These are phyloP conservation scores for Chaetura pelagica DNA, from an alignment of 2,113 vertebrate species.

Conservation along the genomic window DNA sequence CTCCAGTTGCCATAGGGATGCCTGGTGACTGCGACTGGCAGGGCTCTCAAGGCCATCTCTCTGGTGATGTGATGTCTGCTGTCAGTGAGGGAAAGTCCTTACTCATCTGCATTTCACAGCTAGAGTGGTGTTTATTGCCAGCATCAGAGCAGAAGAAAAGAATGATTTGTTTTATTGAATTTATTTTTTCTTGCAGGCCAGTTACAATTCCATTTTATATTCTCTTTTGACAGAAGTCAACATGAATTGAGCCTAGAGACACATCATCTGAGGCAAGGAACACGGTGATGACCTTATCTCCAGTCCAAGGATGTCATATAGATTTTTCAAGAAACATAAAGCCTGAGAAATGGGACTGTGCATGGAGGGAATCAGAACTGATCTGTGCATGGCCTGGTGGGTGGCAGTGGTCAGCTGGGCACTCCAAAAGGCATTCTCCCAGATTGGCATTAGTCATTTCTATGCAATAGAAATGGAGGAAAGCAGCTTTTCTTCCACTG, in stretches of 20 bases:
- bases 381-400: not conserved
- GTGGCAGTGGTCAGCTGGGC: slow-evolving; percentile 15
- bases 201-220: slow-evolving; percentile 13
- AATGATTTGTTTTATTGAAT: slow-evolving; percentile 62
- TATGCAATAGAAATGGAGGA: not conserved
- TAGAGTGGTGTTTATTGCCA: slow-evolving; percentile 43
- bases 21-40: slow-evolving; percentile 51
- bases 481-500: not conserved
- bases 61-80: slow-evolving; percentile 64
- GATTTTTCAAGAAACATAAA: slow-evolving; percentile 9
- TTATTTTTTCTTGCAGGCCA: slow-evolving; percentile 32
- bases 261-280: not conserved
- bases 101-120: slow-evolving; percentile 64
- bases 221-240: not conserved
- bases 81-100: slow-evolving; percentile 58
- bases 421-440: not conserved
- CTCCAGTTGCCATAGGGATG: slow-evolving; percentile 68
- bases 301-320: not conserved
- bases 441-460: not conserved
- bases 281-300: slow-evolving; percentile 19
- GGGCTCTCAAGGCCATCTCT: slow-evolving; percentile 69
- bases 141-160: slow-evolving; percentile 51
- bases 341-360: not conserved
- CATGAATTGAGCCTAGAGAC: slow-evolving; percentile 7
- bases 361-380: not conserved